Evolutionary conservation across 1,140 invertebrate species (phyloP), one percentile per base, ranked within the genome.

Genomic region (Phymastichus coffea): DNA sequence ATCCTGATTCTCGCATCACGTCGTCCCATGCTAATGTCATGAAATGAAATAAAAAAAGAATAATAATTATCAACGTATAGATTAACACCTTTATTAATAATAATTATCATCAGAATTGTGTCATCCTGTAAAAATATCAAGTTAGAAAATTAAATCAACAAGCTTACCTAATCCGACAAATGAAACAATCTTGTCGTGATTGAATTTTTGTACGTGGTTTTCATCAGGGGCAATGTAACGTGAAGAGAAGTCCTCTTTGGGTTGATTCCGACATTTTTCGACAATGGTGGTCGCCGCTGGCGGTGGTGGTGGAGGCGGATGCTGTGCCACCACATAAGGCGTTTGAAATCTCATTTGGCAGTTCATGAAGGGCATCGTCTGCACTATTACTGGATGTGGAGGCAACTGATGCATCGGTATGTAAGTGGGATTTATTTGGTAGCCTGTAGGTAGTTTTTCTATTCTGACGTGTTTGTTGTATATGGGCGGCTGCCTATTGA

Each of bases 111-210:
- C n/a, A n/a, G n/a, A n/a, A n/a, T n/a, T n/a, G n/a, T n/a, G n/a
- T 51, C 14, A 46, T 37, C 4, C n/a, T 22, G n/a, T 6, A 47
- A n/a, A n/a, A n/a, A n/a, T n/a, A n/a, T 47, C 15, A 47, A 23
- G 22, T 17, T 9, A 14, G n/a, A 48, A 56, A 55, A 33, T 33
- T 10, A 30, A 25, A n/a, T 14, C 26, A 43, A 56, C 1, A 49
- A 61, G 76, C 82, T 78, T 66, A 87, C 86, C 84, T 65, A 77
- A 65, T 46, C 81, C 84, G 64, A 88, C 84, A 69, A 84, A 88
- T 66, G 83, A 82, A 52, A 87, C 81, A 68, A 88, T 84, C 69
- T 84, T 85, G 64, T 84, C 84, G 66, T 85, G 79, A 66, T 85
- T 83, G 67, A 80, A 80, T 58, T 69, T 75, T 33, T 74, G 73